Evolutionary conservation across 2,888 invertebrate species (phyloP), one percentile per base, ranked within the genome.

Genomic region (Andrena flavipes): DNA sequence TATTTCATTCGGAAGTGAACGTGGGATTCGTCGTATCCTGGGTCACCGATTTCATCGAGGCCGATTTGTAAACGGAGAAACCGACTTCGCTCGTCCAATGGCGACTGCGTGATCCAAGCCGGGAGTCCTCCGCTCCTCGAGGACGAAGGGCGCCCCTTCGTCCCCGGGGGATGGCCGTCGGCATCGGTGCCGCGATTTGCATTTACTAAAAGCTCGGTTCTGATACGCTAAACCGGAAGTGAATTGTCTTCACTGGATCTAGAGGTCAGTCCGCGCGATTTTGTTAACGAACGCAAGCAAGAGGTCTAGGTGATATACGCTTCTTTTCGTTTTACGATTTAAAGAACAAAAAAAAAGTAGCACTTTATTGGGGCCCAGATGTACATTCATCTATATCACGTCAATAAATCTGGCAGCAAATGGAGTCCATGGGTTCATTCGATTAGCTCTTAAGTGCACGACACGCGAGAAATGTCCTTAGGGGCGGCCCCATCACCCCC

Each of bases 321-420:
- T 82, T 80, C 62, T 82, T 42, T 60, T 82, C 70, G 70, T 71
- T 84, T 83, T 80, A 71, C 56, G 62, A 76, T 77, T 68, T 64
- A 63, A 76, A 42, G 42, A 42, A 42, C 42, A 42, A 42, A 42
- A 42, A 42, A 42, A 42, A 84, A 82, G 73, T 80, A 75, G 84
- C 77, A 82, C 72, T 86, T 80, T 72, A 82, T 80, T 67, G 82
- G 84, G 77, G 72, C 51, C 62, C 87, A 88, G 85, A 77, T 85
- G 87, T 88, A 87, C 80, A 78, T 76, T 79, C 75, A 62, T 86
- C 79, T 84, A 88, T 84, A 80, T 84, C 80, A 84, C 84, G 62
- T 88, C 69, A 88, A 88, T 85, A 88, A 88, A 88, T 81, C 81
- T 88, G 87, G 77, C 88, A 87, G 85, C 69, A 84, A 88, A 87